A percentile compares a stretch with the other conserved stretches of the same genome.
Conservation (phyloP, 2,797 vertebrate genomes). For the Syncerus caffer region DNA sequence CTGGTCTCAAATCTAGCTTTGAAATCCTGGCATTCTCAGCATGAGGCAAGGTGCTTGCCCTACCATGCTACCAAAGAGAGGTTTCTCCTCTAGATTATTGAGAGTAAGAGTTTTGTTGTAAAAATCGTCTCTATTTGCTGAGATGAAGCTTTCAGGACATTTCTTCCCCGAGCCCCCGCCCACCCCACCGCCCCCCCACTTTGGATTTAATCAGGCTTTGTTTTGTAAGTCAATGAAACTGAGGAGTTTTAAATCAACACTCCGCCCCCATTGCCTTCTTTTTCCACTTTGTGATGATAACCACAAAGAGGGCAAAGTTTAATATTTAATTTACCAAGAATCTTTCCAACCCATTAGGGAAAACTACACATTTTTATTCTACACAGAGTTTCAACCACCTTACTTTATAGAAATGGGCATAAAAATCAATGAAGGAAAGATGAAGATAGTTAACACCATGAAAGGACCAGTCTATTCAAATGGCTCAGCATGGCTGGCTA, state of each 20-base stretch:
- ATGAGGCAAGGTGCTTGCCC: background rate
- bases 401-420: conserved; percentile 15
- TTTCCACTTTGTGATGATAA: background rate
- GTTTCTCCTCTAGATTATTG: background rate
- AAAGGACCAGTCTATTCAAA: background rate
- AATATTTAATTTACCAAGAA: background rate
- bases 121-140: background rate
- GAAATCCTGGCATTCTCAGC: background rate
- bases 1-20: background rate
- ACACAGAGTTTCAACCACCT: background rate
- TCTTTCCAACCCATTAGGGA: background rate
- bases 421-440: background rate
- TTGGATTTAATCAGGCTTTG: background rate
- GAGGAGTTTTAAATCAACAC: background rate
- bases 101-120: background rate
- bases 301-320: background rate
- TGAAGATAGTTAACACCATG: background rate
- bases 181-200: fast-evolving
- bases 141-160: background rate
- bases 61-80: background rate
- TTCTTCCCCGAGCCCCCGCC: background rate
- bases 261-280: background rate
- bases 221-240: background rate
- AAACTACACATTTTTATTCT: background rate
- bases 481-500: background rate